Base-by-base conservation (phyloP, 2,888 invertebrate genomes). In the Andricus curvator region DNA sequence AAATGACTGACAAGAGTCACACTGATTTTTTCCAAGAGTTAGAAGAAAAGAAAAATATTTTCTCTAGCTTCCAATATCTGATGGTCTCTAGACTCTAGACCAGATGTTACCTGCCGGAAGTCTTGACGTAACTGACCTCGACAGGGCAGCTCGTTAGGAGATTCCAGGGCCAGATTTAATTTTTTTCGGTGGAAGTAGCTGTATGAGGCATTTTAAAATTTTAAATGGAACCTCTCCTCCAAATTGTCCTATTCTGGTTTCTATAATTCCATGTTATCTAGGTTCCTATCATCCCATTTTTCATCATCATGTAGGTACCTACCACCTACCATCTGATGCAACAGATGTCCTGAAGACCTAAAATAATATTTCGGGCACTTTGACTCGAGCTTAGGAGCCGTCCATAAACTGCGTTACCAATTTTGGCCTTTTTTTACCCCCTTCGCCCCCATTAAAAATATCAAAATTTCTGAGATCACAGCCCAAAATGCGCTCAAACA, bases 81-180 rank as follows among this genome's bases (percentile, higher is more conserved):
- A 33, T 37, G 37, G 33, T 33, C 15, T 56, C 74, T 56, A 4
- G 68, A 56, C 2, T 11, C 13, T 4, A 29, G 48, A 56, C 74
- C 74, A 74, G 74, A 74, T 74, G 74, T 74, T 74, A 74, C 74
- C 74, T 74, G 56, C 56, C 74, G 74, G 74, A 74, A 74, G 74
- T 74, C 37, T 60, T 74, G 20, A 56, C 33, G 74, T 74, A 74
- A 74, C 33, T 56, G 74, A 74, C 74, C 74, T 74, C 60, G 56
- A 6, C 51, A 33, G 56, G 56, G 56, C 51, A 37, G 51, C 74
- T 74, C 56, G 74, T 74, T 74, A 56, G 51, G 51, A 74, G 51
- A 60, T 74, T 74, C 33, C 70, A 70, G 33, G 56, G 56, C 33
- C 33, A 74, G 74, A 74, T 74, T 74, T 74, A 51, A 74, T 56